These are phyloP conservation scores for Syngnathus floridae DNA, from an alignment of 2,113 vertebrate genomes.

Conservation along the genomic window DNA sequence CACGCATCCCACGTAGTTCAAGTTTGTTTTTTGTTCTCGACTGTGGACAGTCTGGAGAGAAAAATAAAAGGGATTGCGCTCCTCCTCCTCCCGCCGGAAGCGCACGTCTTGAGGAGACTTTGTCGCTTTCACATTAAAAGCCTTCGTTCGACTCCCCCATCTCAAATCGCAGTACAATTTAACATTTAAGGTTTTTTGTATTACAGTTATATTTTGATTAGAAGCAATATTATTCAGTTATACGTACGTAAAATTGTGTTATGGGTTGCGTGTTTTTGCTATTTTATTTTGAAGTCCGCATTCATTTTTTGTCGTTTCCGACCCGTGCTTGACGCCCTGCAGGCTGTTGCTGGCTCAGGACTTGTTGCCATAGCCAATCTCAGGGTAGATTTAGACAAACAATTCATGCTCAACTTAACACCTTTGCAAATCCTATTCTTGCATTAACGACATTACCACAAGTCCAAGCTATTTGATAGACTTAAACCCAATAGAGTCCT, in stretches of 20 bases:
- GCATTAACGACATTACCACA: background rate
- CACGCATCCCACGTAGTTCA: slow-evolving; percentile 22
- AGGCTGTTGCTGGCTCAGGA: slow-evolving; percentile 29
- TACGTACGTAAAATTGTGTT: no score
- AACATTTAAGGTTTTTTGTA: background rate
- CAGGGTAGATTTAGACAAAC: background rate
- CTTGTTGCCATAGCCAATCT: slow-evolving; percentile 24
- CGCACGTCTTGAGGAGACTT: background rate
- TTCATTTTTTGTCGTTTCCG: background rate
- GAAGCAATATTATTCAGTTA: background rate
- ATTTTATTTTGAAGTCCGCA: slow-evolving; percentile 33
- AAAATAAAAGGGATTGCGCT: slow-evolving; percentile 59
- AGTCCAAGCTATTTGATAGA: background rate
- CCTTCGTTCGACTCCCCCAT: background rate
- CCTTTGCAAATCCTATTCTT: background rate
- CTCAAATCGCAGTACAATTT: background rate
- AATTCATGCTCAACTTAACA: background rate
- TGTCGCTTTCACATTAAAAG: slow-evolving; percentile 48
- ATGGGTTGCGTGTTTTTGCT: background rate
- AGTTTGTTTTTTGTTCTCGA: slow-evolving; percentile 56
- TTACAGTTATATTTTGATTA: rapidly evolving
- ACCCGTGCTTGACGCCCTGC: slow-evolving; percentile 25
- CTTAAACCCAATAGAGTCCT: background rate
- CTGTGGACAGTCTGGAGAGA: slow-evolving; percentile 42
- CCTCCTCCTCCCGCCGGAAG: slow-evolving; percentile 35